Evolutionary conservation across 2,113 vertebrate genomes (phyloP).

Genomic region (Bufo gargarizans): DNA sequence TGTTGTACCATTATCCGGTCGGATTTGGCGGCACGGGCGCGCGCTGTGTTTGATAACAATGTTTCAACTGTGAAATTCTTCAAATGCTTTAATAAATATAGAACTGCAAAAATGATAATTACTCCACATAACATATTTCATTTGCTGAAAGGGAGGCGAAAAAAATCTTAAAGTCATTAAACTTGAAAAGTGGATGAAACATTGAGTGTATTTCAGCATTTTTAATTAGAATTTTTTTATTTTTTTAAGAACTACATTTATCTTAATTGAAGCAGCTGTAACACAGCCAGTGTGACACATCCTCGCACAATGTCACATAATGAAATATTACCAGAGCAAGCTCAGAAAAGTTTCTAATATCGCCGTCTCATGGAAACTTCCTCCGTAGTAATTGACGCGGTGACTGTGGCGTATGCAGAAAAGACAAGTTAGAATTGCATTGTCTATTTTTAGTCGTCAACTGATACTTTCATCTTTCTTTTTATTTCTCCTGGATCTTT

Average conservation of each 20-base stretch:
- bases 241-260: constrained; percentile 34
- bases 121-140: neutral
- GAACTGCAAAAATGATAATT: constrained; percentile 19
- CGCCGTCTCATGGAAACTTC: neutral
- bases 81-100: constrained; percentile 25
- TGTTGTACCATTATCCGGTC: too few relatives aligned
- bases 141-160: neutral
- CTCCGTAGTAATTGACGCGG: neutral
- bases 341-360: constrained; percentile 2
- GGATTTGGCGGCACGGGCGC: neutral
- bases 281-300: constrained; percentile 46
- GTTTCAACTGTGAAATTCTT: constrained; percentile 15
- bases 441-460: constrained; percentile 1
- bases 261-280: constrained; percentile 50
- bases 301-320: constrained; percentile 29
- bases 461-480: neutral
- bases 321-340: constrained; percentile 30
- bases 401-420: neutral
- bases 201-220: constrained; percentile 16
- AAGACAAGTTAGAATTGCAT: neutral
- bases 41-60: neutral
- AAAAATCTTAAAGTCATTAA: neutral
- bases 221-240: constrained; percentile 31
- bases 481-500: neutral
- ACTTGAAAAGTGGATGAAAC: constrained; percentile 30